Evolutionary conservation across 37 sponge, comb jelly and placozoan genomes (phyloP), one percentile per base, ranked within the genome.

Genomic region (Eunapius fragilis): DNA sequence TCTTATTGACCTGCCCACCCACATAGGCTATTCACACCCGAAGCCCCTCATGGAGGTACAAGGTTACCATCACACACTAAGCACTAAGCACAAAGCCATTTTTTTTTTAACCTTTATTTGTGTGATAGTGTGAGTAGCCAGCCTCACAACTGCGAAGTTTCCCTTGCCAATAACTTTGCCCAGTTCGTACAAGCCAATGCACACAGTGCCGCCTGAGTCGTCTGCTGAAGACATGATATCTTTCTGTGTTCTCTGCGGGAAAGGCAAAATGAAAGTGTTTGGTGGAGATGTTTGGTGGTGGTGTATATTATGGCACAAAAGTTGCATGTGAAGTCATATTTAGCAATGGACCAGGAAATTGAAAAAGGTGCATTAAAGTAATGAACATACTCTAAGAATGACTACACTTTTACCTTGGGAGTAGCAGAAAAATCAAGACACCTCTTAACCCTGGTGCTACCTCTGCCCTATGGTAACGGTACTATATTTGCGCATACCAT

Each of bases 71-170:
- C 41, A 41, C 3, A 6, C 6, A 41, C 41, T 9, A 41, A 41
- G 6, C 6, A n/a, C 58, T 6, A 41, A 41, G 41, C 6, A 41
- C 41, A 41, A 41, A 41, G 6, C 6, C 3, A 58, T 13, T 10
- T 17, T 58, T 17, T 73, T 72, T 28, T n/a, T n/a, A n/a, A 96
- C 98, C 95, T 98, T 92, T 19, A 84, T 87, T 11, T 93, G 80
- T 6, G 97, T 94, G 83, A 92, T 77, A 37, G 86, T 84, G 77
- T 98, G 98, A 23, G 88, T 84, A 5, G 98, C 96, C 25, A 98
- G 90, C 67, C 90, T 92, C 34, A 98, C 98, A 7, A 94, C 88
- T 25, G 98, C 96, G 77, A 96, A 98, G 93, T 98, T 98, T 13
- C 98, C 98, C 71, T 90, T 90, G 30, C 98, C 98, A 10, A 98